phyloP scores from a whole-genome alignment of 2,888 invertebrate species.

The Spodoptera exigua region DNA sequence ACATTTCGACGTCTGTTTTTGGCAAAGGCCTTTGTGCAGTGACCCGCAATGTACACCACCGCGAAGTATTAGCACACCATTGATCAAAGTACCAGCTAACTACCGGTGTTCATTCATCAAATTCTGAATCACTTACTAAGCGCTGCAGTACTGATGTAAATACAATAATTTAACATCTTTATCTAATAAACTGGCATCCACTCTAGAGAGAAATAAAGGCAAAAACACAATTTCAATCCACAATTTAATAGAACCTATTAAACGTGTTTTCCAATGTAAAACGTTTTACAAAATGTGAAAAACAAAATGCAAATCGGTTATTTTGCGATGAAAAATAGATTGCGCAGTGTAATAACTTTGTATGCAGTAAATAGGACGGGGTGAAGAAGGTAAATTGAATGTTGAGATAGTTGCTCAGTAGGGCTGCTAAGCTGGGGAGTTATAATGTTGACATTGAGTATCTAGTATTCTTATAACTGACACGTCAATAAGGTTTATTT shows the following conservation, averaged over 20 bases:
- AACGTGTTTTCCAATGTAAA: constrained; percentile 45
- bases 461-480: background rate
- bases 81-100: constrained; percentile 8
- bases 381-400: constrained; percentile 50
- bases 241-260: constrained; percentile 30
- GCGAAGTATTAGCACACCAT: constrained; percentile 7
- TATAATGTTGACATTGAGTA: background rate
- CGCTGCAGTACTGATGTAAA: background rate
- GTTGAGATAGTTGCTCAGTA: constrained; percentile 46
- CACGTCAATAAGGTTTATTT: no score
- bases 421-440: constrained; percentile 10
- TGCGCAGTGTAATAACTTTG: constrained; percentile 50
- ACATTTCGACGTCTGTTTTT: constrained; percentile 11
- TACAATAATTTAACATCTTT: background rate
- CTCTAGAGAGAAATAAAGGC: constrained; percentile 25
- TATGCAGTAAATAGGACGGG: constrained; percentile 51
- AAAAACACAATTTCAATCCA: constrained; percentile 28
- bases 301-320: constrained; percentile 55
- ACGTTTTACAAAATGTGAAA: constrained; percentile 40
- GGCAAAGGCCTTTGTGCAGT: constrained; percentile 12
- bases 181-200: constrained; percentile 9
- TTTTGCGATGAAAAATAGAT: constrained; percentile 57
- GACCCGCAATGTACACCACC: constrained; percentile 2
- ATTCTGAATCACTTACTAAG: background rate
- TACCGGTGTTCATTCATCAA: background rate